Evolutionary conservation across 2,113 vertebrate genomes (phyloP), one percentile per base, ranked within the genome.

Genomic region (Ophthalmolycus amberensis): DNA sequence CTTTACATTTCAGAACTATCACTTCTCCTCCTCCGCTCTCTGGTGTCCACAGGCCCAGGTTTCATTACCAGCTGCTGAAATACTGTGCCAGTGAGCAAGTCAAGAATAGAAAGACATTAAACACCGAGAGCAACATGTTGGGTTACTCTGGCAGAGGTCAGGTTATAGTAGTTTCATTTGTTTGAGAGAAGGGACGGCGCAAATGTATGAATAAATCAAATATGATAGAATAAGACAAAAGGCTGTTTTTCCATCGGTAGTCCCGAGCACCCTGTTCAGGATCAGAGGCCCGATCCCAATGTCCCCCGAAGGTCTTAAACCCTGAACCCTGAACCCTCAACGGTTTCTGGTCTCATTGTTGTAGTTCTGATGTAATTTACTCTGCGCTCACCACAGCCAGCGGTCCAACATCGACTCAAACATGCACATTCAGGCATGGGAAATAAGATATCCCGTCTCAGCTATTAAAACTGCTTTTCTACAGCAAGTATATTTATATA

Each of bases 21-120:
- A 69, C 29, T 65, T 42, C 3, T 65, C 48, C 37, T 16, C 1
- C 46, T 65, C 9, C 0, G 18, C 59, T 67, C 20, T 8, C n/a
- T 6, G 5, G 15, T 40, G 25, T 46, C 20, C 42, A 9, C 58
- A 62, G 68, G 54, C 44, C 52, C 59, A 44, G 59, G 14, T 25
- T 79, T 77, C 64, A 74, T 54, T 7, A 18, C 4, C 40, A 18
- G 48, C 58, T 64, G 22, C 12, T 52, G 40, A 74, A 12, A 46
- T 48, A 50, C 25, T 25, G 46, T 16, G 25, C 20, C 32, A 15
- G 25, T 22, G 29, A 60, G 37, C 32, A 50, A 64, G 42, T 64
- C 48, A 37, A 50, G 48, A 56, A 59, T n/a, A 4, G 42, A 58
- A 50, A 70, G 77, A 74, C 52, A 78, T 86, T 68, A 20, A 80